phyloP scores from a whole-genome alignment of 2,888 invertebrate species.

The Nesidiocoris tenuis region DNA sequence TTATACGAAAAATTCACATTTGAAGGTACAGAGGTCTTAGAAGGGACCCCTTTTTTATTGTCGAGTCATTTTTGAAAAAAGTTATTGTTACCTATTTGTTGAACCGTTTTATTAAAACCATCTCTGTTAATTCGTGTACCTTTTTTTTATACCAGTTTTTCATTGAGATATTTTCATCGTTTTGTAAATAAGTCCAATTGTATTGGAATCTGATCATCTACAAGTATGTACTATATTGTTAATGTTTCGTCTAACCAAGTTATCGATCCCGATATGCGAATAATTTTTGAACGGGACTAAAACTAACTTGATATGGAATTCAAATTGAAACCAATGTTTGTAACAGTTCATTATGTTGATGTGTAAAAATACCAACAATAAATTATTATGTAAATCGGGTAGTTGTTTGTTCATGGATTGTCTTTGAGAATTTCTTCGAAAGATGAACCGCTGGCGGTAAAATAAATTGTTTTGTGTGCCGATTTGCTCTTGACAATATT shows the following conservation, averaged over 20 bases:
- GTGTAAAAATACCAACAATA: conserved; percentile 46
- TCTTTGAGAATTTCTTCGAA: no score
- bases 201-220: not conserved
- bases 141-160: conserved; percentile 6
- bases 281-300: conserved; percentile 23
- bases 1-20: conserved; percentile 1
- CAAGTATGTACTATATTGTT: conserved; percentile 2
- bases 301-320: conserved; percentile 30
- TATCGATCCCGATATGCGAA: not conserved
- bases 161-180: conserved; percentile 6
- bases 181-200: conserved; percentile 16
- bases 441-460: no score
- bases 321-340: conserved; percentile 40
- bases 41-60: conserved; percentile 21
- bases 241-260: conserved; percentile 5
- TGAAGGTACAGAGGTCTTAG: conserved; percentile 18
- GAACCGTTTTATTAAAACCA: not conserved
- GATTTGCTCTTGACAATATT: no score
- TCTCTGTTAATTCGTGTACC: conserved; percentile 2
- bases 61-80: conserved; percentile 14
- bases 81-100: conserved; percentile 41
- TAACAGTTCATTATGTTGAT: conserved; percentile 49
- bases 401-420: no score
- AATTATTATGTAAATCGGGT: conserved; percentile 44
- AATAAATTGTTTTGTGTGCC: no score